Evolutionary conservation across 1,140 invertebrate species (phyloP), one percentile per base, ranked within the genome.

Genomic region (Psix sp.): DNA sequence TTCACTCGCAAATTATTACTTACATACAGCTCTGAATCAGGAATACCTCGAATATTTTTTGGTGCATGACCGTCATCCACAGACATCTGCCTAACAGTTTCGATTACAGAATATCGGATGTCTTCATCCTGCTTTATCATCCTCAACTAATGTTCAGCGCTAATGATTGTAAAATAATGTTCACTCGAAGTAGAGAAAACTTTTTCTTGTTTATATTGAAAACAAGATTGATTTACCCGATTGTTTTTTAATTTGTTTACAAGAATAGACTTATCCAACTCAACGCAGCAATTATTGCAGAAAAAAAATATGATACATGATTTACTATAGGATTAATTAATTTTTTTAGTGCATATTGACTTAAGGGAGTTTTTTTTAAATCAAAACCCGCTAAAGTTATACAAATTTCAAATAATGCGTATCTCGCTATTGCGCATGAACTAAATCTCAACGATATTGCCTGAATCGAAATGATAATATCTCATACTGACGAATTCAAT

Each of bases 231-330:
- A 1, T 11, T 16, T 14, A 33, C 18, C 10, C 29, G 10, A 17
- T 52, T 65, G 14, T 52, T 62, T 43, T 33, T 43, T 18, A 33
- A 63, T 40, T 57, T 68, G n/a, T 59, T 68, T 1, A 57, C 39
- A 7, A 57, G 15, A 49, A 57, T 52, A 17, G 45, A 52, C 9
- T 60, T 21, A 16, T 29, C 10, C 17, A 70, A 70, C 39, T 45
- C 39, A 31, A 52, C 39, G n/a, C 7, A 35, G 14, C 66, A 70
- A 24, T 31, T 7, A 42, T 40, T 18, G 15, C 52, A 67, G 26
- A 57, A 48, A 15, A 67, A 67, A 26, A 18, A 56, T 57, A 56
- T 2, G 35, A 40, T 4, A 60, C 42, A 17, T 70, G 33, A 3
- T 54, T 56, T 29, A 39, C 46, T 20, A 57, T 20, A 14, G 66